phyloP scores from a whole-genome alignment of 2,113 vertebrate species.

The Odontesthes bonariensis region DNA sequence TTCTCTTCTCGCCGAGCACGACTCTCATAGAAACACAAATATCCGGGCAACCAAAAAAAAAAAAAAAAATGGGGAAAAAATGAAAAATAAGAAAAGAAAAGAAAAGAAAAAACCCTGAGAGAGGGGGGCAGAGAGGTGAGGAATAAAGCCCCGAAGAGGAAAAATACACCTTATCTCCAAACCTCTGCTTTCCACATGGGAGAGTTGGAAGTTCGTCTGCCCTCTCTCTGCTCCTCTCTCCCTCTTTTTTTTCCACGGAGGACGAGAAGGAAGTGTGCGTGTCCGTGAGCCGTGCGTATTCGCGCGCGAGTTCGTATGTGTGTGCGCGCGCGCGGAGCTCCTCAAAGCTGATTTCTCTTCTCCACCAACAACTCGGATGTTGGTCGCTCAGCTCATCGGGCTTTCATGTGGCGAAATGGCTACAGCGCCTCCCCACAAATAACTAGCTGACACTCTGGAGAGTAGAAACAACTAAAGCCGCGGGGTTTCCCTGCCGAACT shows the following conservation, averaged over 20 bases:
- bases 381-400: slow-evolving; percentile 72
- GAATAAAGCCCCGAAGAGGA: slow-evolving; percentile 53
- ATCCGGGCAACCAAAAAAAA: slow-evolving; percentile 47
- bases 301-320: slow-evolving; percentile 45
- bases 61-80: neutral
- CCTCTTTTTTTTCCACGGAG: slow-evolving; percentile 53
- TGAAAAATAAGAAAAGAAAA: neutral
- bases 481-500: slow-evolving; percentile 77
- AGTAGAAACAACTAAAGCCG: slow-evolving; percentile 80
- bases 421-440: slow-evolving; percentile 85
- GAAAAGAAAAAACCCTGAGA: slow-evolving; percentile 49
- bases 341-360: slow-evolving; percentile 69
- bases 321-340: slow-evolving; percentile 61
- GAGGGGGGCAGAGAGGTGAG: slow-evolving; percentile 45
- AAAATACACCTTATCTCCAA: slow-evolving; percentile 68
- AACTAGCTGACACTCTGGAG: slow-evolving; percentile 81
- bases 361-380: slow-evolving; percentile 73
- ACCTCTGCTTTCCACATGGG: slow-evolving; percentile 76
- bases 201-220: slow-evolving; percentile 74
- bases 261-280: slow-evolving; percentile 70
- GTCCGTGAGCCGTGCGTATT: slow-evolving; percentile 69
- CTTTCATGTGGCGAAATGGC: slow-evolving; percentile 83
- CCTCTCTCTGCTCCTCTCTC: slow-evolving; percentile 35
- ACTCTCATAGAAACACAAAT: slow-evolving; percentile 81
- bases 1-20: slow-evolving; percentile 75